A percentile compares a stretch with the other conserved stretches of the same genome.
Evolutionary conservation across 2,797 vertebrate species (phyloP).

Genomic region (Poeciliopsis paucimaculata): DNA sequence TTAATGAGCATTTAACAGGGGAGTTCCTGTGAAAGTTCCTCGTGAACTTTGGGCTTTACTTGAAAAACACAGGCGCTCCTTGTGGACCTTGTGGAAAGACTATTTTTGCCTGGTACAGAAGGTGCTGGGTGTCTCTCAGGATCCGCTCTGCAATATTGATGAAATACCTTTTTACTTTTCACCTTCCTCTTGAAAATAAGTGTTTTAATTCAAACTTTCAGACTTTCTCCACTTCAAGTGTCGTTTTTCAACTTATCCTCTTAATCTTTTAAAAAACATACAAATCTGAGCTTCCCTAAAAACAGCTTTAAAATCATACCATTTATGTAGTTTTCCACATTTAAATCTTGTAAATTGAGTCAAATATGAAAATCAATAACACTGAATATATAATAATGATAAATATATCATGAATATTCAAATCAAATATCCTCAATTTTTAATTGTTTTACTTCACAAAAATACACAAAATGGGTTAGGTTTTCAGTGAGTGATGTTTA

Average conservation of each 20-base stretch:
- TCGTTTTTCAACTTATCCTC: neutral
- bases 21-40: conserved; percentile 18
- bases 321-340: no score
- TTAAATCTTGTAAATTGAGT: no score
- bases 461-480: neutral
- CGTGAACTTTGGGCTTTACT: conserved; percentile 24
- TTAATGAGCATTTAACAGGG: conserved; percentile 16
- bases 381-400: no score
- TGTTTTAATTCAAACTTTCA: neutral
- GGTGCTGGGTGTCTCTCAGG: neutral
- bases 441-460: neutral
- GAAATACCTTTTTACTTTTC: neutral
- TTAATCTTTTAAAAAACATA: neutral
- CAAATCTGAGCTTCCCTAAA: neutral
- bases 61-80: neutral
- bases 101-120: neutral
- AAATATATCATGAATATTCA: no score
- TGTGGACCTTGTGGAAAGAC: neutral
- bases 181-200: neutral
- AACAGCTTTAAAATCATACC: neutral
- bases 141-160: neutral
- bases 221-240: neutral
- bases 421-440: neutral
- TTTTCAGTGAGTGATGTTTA: neutral
- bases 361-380: no score